Percentiles rank a stretch among this genome's conserved stretches.
These are phyloP conservation scores for Caretta caretta DNA, from an alignment of 2,113 vertebrate genomes.

Conservation along the genomic window DNA sequence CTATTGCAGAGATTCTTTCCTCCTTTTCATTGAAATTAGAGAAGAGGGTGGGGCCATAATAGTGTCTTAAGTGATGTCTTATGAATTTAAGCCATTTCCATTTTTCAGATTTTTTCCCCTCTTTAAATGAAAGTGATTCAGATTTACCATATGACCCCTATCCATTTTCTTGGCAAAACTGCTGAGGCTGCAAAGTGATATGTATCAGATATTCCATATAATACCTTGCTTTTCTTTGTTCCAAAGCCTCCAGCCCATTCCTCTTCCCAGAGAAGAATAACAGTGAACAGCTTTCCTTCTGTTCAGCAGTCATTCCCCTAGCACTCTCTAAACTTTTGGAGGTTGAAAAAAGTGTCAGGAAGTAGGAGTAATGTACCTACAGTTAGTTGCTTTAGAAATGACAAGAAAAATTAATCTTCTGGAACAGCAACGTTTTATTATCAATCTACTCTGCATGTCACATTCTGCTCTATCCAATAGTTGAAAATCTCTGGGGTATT, in stretches of 20 bases:
- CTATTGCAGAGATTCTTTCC: background rate
- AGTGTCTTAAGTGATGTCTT: background rate
- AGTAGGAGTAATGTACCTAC: background rate
- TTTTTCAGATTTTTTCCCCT: background rate
- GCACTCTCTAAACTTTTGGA: background rate
- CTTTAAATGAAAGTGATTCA: background rate
- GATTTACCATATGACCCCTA: background rate
- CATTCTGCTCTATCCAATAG: background rate
- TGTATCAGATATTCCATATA: fast-evolving
- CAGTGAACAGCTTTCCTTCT: background rate
- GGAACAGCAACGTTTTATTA: background rate
- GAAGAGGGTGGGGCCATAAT: background rate
- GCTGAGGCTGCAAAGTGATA: background rate
- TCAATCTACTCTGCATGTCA: background rate
- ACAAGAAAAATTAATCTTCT: background rate
- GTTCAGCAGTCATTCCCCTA: background rate
- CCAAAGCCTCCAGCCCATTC: background rate
- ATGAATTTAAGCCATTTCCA: background rate
- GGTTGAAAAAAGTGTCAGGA: background rate
- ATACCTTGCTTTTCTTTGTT: background rate
- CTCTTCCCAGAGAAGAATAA: background rate
- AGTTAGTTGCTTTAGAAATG: background rate
- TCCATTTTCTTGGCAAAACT: background rate
- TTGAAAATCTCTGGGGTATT: background rate
- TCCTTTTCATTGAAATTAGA: background rate